Percentiles rank a stretch among this genome's conserved stretches.
Conservation (phyloP, 2,113 vertebrate genomes). For the Ahaetulla prasina region DNA sequence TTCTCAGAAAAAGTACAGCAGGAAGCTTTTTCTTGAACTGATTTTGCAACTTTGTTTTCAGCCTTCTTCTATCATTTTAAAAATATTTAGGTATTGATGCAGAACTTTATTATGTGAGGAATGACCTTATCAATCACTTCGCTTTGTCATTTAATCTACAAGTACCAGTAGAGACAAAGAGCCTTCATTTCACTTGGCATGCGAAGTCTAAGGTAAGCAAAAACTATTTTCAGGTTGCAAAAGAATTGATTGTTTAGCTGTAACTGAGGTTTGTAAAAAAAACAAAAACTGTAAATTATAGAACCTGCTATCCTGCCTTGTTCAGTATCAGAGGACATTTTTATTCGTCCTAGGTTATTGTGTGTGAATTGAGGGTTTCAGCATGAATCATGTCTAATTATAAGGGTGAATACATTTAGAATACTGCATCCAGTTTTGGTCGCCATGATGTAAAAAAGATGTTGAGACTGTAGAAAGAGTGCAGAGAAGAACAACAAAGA, state of each 20-base stretch:
- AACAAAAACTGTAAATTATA: background rate
- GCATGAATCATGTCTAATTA: background rate
- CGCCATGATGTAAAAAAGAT: no score
- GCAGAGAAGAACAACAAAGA: no score
- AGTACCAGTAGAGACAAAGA: conserved; percentile 91
- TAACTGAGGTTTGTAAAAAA: background rate
- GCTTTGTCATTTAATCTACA: conserved; percentile 93
- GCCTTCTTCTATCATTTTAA: background rate
- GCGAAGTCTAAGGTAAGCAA: conserved; percentile 83
- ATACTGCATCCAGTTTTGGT: no score
- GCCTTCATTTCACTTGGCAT: conserved; percentile 93
- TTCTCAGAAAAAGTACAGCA: background rate
- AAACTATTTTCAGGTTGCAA: background rate
- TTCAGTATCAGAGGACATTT: background rate
- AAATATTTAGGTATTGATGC: conserved; percentile 84
- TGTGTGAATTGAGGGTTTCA: background rate
- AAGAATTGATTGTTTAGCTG: background rate
- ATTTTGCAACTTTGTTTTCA: background rate
- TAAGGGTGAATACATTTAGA: no score
- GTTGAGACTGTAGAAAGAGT: no score
- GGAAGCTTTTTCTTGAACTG: background rate
- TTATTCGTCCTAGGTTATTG: background rate
- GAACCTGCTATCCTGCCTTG: background rate
- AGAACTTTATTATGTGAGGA: conserved; percentile 93
- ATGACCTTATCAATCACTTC: conserved; percentile 89